Base-by-base conservation (phyloP, 2,113 vertebrate genomes). In the Phylloscopus trochiloides region DNA sequence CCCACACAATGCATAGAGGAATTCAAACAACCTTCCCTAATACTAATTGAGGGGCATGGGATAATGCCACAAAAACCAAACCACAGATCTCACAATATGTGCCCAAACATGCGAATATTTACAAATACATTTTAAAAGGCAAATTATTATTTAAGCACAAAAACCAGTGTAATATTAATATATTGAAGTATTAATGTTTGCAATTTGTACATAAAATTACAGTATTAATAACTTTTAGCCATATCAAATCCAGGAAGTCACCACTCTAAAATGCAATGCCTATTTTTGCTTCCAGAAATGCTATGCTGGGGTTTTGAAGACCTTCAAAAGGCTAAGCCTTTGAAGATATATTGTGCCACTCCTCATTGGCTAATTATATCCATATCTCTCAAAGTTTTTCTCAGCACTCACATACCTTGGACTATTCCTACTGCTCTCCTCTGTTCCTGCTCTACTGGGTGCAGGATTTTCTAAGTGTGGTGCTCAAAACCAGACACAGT, bases 11-110 rank as follows among this genome's bases (percentile, higher is more conserved):
- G 2, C 34, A 22, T 16, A 57, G 50, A 74, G 24, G 7, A 85
- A 65, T n/a, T 48, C 19, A 55, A 48, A 16, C 42, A 57, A 29
- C 5, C 8, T 24, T 65, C 3, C 34, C 19, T 43, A 29, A 65
- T 40, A 73, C 2, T 38, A 0, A 0, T 12, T 48, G 34, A 55
- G 13, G 7, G n/a, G 14, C 11, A 38, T 18, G 22, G 38, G 40
- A 24, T 12, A 71, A 47, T 3, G 2, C 10, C 31, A 62, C 28
- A 72, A 55, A 59, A 71, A 13, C 0, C 17, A 55, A 66, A 34
- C 12, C 31, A 51, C 9, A 34, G 62, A 22, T 47, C 32, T 50
- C 38, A 29, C 10, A 32, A 79, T 14, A 72, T 0, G 1, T 1
- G 0, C 8, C 26, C 50, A 74, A 48, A 59, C 1, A 2, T 7